Evolutionary conservation across 2,113 vertebrate species (phyloP).

Genomic region (Nothocercus nigrocapillus): DNA sequence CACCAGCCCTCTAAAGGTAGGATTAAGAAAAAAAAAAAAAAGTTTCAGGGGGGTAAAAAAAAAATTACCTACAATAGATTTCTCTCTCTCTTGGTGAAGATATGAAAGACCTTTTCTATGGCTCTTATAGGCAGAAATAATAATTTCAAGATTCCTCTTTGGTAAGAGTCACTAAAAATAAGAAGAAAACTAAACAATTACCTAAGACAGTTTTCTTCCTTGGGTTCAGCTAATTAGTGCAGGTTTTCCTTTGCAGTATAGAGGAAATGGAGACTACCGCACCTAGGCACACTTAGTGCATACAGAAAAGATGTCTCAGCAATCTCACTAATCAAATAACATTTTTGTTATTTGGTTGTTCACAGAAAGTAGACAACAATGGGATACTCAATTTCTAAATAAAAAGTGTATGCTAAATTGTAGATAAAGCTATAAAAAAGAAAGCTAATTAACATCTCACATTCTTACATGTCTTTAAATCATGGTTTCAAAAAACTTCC

Average conservation of each 20-base stretch:
- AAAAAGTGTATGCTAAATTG: background rate
- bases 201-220: background rate
- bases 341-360: background rate
- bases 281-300: background rate
- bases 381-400: background rate
- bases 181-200: background rate
- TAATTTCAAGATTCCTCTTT: background rate
- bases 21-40: background rate
- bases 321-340: background rate
- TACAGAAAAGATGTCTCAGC: background rate
- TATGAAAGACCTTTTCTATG: background rate
- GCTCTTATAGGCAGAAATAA: background rate
- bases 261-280: background rate
- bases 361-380: background rate
- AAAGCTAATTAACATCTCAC: background rate
- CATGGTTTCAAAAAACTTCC: background rate
- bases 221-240: background rate
- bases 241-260: background rate
- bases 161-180: background rate
- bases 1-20: conserved; percentile 8
- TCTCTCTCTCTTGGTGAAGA: background rate
- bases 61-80: background rate
- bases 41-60: background rate
- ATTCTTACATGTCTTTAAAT: background rate
- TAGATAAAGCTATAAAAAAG: background rate